Evolutionary conservation across 2,888 invertebrate species (phyloP), one percentile per base, ranked within the genome.

Genomic region (Drosophila ezoana): DNA sequence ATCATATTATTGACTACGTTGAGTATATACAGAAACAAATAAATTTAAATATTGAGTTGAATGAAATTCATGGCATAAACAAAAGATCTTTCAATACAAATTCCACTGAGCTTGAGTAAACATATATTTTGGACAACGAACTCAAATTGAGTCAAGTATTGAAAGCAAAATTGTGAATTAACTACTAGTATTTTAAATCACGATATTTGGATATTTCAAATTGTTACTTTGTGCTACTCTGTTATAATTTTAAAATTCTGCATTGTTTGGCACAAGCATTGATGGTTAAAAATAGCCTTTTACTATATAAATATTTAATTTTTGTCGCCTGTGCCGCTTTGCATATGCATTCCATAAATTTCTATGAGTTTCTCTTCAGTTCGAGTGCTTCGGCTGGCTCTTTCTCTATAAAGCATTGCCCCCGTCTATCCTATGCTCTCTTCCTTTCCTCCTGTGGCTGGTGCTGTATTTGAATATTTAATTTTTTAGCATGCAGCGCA

Each of bases 391-490:
- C 52, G 60, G 43, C 49, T 68, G 52, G 23, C 57, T 37, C 35
- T 38, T 16, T 9, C 52, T 38, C 28, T 2, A 32, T 76, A 69
- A 74, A 69, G 53, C 64, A 32, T 45, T 44, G 41, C 53, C 18
- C 41, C 54, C 28, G 28, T 28, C 28, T 28, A 41, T 41, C 49
- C 44, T 13, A 35, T 8, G 20, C 35, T 16, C 18, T n/a, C 33
- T 18, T 13, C n/a, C 32, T 8, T 35, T 14, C 20, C 1, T 11
- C 43, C 37, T n/a, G 20, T 13, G 13, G 37, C 35, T 49, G 56
- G 60, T 51, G 59, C 67, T 61, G 53, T 79, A 88, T 83, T 83
- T 83, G 83, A 88, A 83, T 83, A 88, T 88, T 88, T 88, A 83
- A 88, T 83, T 83, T 82, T 86, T 74, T 82, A 77, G 82, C 79